Conservation (phyloP, 92 coral and sea anemone species). For the Scolanthus callimorphus region DNA sequence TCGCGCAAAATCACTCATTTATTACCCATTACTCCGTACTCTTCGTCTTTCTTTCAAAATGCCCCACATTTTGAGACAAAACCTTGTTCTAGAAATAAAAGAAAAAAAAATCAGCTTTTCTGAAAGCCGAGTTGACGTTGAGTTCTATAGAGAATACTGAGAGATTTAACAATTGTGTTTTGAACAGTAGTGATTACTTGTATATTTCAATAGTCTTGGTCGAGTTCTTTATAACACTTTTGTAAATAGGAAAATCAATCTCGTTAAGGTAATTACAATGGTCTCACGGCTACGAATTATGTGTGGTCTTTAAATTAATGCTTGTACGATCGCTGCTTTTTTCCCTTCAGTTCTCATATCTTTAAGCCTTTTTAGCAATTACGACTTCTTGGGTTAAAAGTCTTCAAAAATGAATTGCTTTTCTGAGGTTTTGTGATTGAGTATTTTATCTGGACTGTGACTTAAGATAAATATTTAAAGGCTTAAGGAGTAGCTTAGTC, state of each 20-base stretch:
- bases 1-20: no score
- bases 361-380: background rate
- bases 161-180: no score
- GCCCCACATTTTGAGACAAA: no score
- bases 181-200: no score
- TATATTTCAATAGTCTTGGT: no score
- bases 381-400: background rate
- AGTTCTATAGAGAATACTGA: no score
- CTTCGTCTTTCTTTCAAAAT: no score
- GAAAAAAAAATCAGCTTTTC: no score
- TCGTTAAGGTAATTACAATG: conserved; percentile 7
- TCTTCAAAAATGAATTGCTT: background rate
- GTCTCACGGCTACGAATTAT: background rate
- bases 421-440: background rate
- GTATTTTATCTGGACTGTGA: background rate
- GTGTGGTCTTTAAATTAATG: background rate
- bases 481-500: background rate
- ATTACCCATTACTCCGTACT: no score
- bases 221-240: conserved; percentile 16
- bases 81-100: no score
- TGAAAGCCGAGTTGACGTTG: no score
- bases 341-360: background rate
- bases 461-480: background rate
- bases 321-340: background rate
- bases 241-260: conserved; percentile 3